These are phyloP conservation scores for Mesembrinibis cayennensis DNA, from an alignment of 2,113 vertebrate species.

Conservation along the genomic window DNA sequence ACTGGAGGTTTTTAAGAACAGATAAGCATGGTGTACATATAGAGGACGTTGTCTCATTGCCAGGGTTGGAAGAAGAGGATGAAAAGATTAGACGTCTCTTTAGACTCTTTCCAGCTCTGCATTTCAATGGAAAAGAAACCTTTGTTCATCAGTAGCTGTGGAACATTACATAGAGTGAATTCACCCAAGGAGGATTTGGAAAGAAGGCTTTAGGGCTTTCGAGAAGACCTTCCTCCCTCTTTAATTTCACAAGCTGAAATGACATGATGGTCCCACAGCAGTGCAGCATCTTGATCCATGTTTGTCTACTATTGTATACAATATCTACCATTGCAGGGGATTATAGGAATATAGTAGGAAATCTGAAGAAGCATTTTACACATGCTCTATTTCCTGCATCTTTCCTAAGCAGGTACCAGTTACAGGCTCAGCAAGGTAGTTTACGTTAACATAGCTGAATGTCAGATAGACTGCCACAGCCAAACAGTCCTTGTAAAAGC, in stretches of 20 bases:
- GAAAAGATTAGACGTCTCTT: constrained; percentile 8
- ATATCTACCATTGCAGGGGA: neutral
- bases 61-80: neutral
- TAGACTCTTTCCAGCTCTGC: neutral
- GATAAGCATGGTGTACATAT: neutral
- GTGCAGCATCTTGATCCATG: neutral
- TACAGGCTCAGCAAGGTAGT: neutral
- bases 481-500: neutral
- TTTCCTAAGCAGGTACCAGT: neutral
- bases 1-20: neutral
- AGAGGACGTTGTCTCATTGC: neutral
- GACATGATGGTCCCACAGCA: neutral
- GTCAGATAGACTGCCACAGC: neutral
- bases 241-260: neutral
- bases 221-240: neutral
- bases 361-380: neutral
- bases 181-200: neutral
- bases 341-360: neutral
- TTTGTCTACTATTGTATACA: neutral
- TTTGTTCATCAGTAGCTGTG: neutral
- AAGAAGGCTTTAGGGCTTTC: neutral
- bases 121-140: neutral
- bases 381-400: neutral
- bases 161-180: neutral
- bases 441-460: neutral